phyloP scores from a whole-genome alignment of 2,113 vertebrate genomes.

The Dascyllus trimaculatus region DNA sequence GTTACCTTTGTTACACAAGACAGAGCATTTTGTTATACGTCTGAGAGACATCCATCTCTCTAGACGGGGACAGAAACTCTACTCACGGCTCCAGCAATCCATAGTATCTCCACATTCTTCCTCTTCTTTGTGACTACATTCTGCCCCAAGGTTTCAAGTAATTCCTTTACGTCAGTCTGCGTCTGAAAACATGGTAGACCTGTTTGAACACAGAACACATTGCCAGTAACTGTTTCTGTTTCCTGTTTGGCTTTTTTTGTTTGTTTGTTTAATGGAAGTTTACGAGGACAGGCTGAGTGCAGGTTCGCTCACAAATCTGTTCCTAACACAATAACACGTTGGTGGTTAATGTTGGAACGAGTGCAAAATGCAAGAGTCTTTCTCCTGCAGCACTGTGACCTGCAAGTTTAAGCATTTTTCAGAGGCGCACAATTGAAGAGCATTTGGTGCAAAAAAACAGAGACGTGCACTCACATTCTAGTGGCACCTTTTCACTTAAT shows the following conservation, averaged over 20 bases:
- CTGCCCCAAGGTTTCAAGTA: constrained; percentile 96
- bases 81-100: constrained; percentile 93
- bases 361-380: too few species aligned
- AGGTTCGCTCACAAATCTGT: too few species aligned
- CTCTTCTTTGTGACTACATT: constrained; percentile 96
- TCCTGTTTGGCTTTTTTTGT: too few species aligned
- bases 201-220: constrained; percentile 62
- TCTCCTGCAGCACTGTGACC: too few species aligned
- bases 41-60: background rate
- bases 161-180: constrained; percentile 93
- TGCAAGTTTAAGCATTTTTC: background rate
- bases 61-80: background rate
- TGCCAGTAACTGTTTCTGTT: background rate
- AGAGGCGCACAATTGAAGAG: background rate
- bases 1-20: background rate
- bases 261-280: too few species aligned
- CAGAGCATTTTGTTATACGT: background rate
- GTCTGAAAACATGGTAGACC: constrained; percentile 95
- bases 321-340: too few species aligned
- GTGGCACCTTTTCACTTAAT: constrained; percentile 92
- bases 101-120: constrained; percentile 98
- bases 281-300: background rate
- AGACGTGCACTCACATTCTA: constrained; percentile 95
- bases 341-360: too few species aligned
- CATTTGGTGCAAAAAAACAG: too few species aligned